Evolutionary conservation across 2,888 invertebrate species (phyloP).

Genomic region (Cosmopolites sordidus): DNA sequence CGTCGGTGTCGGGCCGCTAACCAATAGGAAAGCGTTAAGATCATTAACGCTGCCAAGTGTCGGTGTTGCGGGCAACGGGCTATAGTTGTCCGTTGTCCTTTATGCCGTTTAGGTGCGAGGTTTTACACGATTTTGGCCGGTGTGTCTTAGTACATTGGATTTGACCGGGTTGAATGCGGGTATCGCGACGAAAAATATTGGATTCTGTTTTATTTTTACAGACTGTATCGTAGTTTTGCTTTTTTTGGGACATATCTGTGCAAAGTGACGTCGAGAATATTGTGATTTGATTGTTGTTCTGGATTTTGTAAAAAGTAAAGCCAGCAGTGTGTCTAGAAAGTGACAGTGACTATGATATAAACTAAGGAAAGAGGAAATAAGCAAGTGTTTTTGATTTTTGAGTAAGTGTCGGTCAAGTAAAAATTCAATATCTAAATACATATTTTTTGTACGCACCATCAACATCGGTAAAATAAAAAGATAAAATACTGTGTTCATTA

Average conservation of each 20-base stretch:
- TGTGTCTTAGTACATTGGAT: constrained; percentile 5
- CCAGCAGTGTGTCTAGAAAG: neutral
- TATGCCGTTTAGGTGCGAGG: constrained; percentile 47
- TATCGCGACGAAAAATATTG: neutral
- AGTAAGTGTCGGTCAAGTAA: constrained; percentile 8
- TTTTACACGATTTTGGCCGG: constrained; percentile 37
- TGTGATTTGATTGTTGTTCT: constrained; percentile 1
- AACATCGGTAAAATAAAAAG: too few species aligned
- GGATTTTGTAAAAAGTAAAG: neutral
- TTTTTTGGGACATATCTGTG: neutral
- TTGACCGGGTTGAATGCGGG: neutral
- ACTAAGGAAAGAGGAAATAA: neutral
- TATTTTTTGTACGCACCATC: too few species aligned
- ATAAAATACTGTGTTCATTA: too few species aligned
- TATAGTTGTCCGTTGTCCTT: constrained; percentile 48
- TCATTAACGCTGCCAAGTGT: constrained; percentile 51
- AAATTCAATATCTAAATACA: too few species aligned
- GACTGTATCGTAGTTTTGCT: too few species aligned
- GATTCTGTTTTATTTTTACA: too few species aligned
- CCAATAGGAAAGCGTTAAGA: constrained; percentile 46
- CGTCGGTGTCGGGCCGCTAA: constrained; percentile 42
- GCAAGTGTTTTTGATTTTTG: constrained; percentile 2
- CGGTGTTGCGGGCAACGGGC: constrained; percentile 43
- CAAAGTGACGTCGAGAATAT: neutral
- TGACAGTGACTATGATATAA: constrained; percentile 12